Conservation (phyloP, 2,113 vertebrate species). For the Climacteris rufus region DNA sequence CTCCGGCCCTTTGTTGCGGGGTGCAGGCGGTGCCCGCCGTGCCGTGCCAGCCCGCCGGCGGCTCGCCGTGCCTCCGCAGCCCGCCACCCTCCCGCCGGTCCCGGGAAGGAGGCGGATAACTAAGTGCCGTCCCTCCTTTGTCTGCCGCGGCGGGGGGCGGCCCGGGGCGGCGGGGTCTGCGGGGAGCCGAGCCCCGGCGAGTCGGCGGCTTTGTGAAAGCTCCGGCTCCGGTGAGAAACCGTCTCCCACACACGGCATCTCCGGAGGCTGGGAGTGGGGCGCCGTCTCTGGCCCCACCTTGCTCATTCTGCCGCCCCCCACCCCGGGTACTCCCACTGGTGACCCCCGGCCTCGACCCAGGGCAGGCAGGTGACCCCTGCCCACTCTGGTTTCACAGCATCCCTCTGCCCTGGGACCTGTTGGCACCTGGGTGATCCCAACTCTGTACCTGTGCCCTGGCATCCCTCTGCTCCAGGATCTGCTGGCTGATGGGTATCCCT, state of each 20-base stretch:
- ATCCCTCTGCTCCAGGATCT: background rate
- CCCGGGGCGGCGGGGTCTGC: background rate
- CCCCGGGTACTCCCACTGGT: background rate
- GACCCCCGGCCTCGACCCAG: background rate
- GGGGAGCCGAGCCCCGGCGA: background rate
- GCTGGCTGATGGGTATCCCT: background rate
- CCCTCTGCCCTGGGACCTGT: background rate
- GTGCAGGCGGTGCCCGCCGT: background rate
- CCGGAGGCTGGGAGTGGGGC: background rate
- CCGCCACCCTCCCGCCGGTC: background rate
- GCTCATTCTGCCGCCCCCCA: background rate
- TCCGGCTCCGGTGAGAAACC: background rate
- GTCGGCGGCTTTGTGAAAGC: slow-evolving; percentile 26
- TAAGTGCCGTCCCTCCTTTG: slow-evolving; percentile 33
- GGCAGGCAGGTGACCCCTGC: background rate
- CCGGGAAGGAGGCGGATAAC: background rate
- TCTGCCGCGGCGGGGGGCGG: slow-evolving; percentile 9
- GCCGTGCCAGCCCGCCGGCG: background rate
- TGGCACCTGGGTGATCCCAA: background rate
- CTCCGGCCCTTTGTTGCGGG: background rate
- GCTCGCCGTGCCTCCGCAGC: background rate
- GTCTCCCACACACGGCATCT: background rate
- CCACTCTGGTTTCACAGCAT: background rate
- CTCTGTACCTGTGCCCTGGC: background rate
- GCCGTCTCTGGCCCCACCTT: background rate